Base-by-base conservation (phyloP, 2,888 invertebrate species). In the Oscheius sp. region DNA sequence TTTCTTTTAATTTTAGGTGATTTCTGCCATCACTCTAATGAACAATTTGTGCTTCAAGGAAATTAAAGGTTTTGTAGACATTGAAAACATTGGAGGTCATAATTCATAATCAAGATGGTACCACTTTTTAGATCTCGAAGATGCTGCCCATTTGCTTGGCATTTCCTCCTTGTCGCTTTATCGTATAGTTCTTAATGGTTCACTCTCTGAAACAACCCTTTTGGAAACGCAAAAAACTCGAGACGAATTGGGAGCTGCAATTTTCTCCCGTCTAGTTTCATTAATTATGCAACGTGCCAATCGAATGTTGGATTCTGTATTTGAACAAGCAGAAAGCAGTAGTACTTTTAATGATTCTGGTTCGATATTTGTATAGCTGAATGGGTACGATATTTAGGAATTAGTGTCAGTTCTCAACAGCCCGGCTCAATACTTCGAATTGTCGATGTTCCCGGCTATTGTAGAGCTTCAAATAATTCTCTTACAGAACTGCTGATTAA, bases 371-470 rank as follows among this genome's bases (percentile, higher is more conserved):
- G 5, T 41, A n/a, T 57, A 12, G 26, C 1, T 45, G 8, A n/a
- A 17, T 62, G 14, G 2, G 2, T 24, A 33, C 14, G 6, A 24
- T 22, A 26, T 44, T 17, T 38, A 68, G 68, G 69, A 6, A 54
- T 75, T 17, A 71, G 75, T 59, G 67, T 72, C 8, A 71, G 70
- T 9, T 73, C 70, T 2, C 24, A 49, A 24, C 63, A 62, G 36
- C 66, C 63, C 12, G 65, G 49, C 32, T 70, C 63, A 0, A 70
- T 75, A 28, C 68, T 72, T 44, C 67, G 59, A 41, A 59, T 75
- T 8, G 54, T 75, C 14, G 75, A 75, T 26, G 65, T 72, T 30
- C 75, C 75, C 24, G 75, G 75, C 20, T 75, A 75, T 41, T 70
- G 67, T 17, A 33, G 66, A 9, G 68, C 72, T 3, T 62, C 68